Evolutionary conservation across 2,113 vertebrate species (phyloP), one percentile per base, ranked within the genome.

Genomic region (Chlorodrepanis virens): DNA sequence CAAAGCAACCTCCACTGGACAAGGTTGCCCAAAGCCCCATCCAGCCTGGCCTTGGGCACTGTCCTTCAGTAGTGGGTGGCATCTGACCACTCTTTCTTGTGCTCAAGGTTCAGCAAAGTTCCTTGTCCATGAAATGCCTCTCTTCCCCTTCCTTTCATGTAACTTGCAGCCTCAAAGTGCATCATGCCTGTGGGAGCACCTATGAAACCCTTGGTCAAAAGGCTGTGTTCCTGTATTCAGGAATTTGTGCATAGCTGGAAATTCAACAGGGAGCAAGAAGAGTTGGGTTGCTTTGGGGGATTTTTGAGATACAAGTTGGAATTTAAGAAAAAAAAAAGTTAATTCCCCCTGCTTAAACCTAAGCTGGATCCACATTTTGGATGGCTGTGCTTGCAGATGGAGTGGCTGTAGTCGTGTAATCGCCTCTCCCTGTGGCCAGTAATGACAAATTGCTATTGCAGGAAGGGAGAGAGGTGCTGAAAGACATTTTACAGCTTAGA

Each of bases 401-500:
- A 42, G 40, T 23, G 47, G 69, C 44, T 88, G 14, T 15, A 72
- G 54, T 47, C 0, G 0, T 57, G 28, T 57, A 78, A 71, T 84
- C 4, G 6, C 67, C 53, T 86, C 4, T 0, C 16, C 37, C 24
- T 86, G 68, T 70, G 93, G 54, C 83, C 90, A 94, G 35, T 19
- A 69, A 86, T 74, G 85, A 80, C 56, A 52, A 60, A 79, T 56
- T 79, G 65, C 45, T 85, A 11, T n/a, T 91, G 45, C 68, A 83
- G 71, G 50, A 42, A 50, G 88, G 71, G 87, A 39, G 29, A 90
- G 92, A 90, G 35, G 76, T 81, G 90, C 77, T 90, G 92, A 93
- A 92, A 93, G 68, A 93, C 42, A 70, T 83, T 88, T 95, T 92
- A 47, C 75, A 90, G 50, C 90, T 90, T 76, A 90, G 90, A 94